Evolutionary conservation across 1,140 invertebrate species (phyloP), one percentile per base, ranked within the genome.

Genomic region (Drosophila obscura): DNA sequence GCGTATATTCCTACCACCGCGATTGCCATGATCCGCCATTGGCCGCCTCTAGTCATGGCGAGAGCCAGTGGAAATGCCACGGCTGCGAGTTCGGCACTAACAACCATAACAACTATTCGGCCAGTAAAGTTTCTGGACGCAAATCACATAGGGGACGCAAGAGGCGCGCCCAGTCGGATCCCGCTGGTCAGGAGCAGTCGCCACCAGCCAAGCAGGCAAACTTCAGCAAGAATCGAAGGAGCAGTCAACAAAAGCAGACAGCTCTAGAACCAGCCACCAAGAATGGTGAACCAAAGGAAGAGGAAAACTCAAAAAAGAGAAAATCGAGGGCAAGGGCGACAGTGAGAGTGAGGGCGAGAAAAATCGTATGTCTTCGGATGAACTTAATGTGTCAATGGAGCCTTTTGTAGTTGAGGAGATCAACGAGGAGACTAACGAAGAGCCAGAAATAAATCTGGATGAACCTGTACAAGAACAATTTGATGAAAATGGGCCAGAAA

Each of bases 21-120:
- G 44, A 57, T 4, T 91, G 90, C 45, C 87, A 90, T 45, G 60
- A 71, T 6, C 77, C 88, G 11, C 61, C 69, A 5, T 35, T 91
- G 8, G 19, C 50, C 45, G 16, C 5, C 16, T 13, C 28, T 6
- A 69, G 53, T 16, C n/a, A 61, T 5, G 28, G 5, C 6, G 64
- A 84, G 5, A 24, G 35, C 9, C 77, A 78, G 5, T 91, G 90
- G 90, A 82, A 81, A 28, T 91, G 90, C 24, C 44, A 53, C 13
- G 61, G 72, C 15, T 91, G 87, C 46, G 60, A 65, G 46, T 48
- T 44, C 6, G 26, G 2, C 2, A 56, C 49, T 6, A 58, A 46
- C 35, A 39, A 39, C 4, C 13, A 39, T 13, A 39, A 39, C 35
- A 13, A 39, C 35, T 2, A 39, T 13, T 39, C 35, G 35, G 35